These are phyloP conservation scores for Cephonodes hylas DNA, from an alignment of 2,888 invertebrate genomes.

Conservation along the genomic window DNA sequence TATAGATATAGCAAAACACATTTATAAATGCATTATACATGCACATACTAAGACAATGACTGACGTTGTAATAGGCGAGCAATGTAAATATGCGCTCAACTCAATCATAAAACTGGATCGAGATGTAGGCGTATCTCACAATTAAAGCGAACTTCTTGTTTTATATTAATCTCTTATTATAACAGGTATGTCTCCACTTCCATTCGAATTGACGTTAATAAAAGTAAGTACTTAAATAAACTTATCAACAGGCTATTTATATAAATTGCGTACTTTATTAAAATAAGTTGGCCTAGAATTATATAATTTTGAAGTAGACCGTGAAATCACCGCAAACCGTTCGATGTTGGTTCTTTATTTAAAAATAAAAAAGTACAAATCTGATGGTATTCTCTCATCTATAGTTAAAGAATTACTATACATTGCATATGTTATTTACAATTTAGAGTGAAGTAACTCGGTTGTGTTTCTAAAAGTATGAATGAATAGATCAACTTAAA, in stretches of 20 bases:
- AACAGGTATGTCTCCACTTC: conserved; percentile 14
- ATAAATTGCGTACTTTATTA: conserved; percentile 9
- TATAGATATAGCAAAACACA: too few species aligned
- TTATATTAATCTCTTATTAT: conserved; percentile 22
- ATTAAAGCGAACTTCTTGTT: conserved; percentile 27
- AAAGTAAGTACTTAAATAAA: not conserved
- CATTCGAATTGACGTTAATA: conserved; percentile 19
- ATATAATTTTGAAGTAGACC: not conserved
- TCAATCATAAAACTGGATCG: conserved; percentile 31
- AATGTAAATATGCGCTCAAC: not conserved
- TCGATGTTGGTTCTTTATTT: not conserved
- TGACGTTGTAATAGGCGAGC: not conserved
- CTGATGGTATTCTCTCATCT: too few species aligned
- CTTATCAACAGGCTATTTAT: not conserved
- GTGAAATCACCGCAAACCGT: too few species aligned
- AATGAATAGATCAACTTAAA: too few species aligned
- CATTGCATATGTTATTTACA: too few species aligned
- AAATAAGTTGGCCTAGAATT: not conserved
- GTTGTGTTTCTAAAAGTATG: too few species aligned
- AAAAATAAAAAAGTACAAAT: not conserved
- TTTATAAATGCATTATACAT: not conserved
- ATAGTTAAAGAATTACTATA: too few species aligned
- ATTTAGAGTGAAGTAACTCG: too few species aligned
- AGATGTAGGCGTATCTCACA: conserved; percentile 39
- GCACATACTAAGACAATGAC: not conserved